Conservation (phyloP, 2,113 vertebrate species). For the Silurus glanis region DNA sequence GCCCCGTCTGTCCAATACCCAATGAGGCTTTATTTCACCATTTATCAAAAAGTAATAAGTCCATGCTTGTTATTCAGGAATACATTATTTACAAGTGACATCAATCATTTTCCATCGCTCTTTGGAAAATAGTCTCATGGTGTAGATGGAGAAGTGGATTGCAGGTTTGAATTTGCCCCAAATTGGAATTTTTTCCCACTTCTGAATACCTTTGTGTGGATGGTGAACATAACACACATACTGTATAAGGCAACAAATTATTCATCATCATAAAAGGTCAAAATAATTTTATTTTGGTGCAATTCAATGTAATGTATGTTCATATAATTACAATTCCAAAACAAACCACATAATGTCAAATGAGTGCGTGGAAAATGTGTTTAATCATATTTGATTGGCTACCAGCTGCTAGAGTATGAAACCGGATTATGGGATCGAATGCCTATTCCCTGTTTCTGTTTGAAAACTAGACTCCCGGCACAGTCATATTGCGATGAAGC, state of each 20-base stretch:
- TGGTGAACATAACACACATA: background rate
- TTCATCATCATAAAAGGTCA: background rate
- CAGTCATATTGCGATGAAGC: background rate
- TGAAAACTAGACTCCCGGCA: background rate
- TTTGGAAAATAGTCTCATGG: background rate
- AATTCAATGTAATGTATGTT: background rate
- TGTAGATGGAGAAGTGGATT: background rate
- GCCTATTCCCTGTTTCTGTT: background rate
- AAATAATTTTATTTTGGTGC: background rate
- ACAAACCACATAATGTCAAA: background rate
- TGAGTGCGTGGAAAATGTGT: background rate
- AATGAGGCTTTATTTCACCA: slow-evolving; percentile 7
- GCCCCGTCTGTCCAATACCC: background rate
- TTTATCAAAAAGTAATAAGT: slow-evolving; percentile 37
- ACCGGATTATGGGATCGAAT: background rate
- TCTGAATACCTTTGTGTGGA: background rate
- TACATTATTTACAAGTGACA: slow-evolving; percentile 18
- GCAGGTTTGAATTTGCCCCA: background rate
- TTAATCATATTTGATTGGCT: background rate
- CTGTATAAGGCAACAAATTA: background rate
- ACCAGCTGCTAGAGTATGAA: background rate
- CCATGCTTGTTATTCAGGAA: slow-evolving; percentile 25
- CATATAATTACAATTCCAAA: background rate
- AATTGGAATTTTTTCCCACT: background rate
- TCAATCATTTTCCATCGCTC: slow-evolving; percentile 9